Evolutionary conservation across 2,113 vertebrate genomes (phyloP).

Genomic region (Carassius gibelio): DNA sequence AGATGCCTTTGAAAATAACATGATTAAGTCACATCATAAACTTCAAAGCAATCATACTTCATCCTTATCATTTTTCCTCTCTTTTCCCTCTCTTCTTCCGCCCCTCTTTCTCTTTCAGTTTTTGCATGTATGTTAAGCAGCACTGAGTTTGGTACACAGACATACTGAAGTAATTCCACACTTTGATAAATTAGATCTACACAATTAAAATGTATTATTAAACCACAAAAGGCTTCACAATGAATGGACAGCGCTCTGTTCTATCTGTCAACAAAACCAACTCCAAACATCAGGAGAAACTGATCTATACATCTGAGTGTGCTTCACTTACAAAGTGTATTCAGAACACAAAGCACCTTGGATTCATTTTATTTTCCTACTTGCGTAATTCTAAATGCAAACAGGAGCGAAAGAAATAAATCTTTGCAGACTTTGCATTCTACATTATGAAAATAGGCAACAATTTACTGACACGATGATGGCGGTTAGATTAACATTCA

Average conservation of each 20-base stretch:
- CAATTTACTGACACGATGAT: background rate
- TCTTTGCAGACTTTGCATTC: background rate
- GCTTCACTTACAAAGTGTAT: background rate
- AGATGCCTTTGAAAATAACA: background rate
- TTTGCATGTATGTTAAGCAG: background rate
- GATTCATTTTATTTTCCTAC: background rate
- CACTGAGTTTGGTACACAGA: background rate
- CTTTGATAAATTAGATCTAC: background rate
- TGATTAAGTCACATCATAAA: background rate
- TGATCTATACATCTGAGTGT: background rate
- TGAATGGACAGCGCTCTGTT: background rate
- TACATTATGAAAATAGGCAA: background rate
- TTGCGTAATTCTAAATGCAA: background rate
- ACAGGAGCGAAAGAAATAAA: background rate
- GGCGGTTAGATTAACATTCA: background rate
- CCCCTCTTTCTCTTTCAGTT: background rate
- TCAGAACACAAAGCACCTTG: background rate
- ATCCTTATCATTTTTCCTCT: background rate
- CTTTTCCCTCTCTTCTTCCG: no score
- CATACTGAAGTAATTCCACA: background rate
- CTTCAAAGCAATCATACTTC: background rate
- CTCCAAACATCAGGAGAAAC: background rate
- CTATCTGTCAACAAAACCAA: background rate
- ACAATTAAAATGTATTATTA: slow-evolving; percentile 14
- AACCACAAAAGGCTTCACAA: background rate